Conservation (phyloP, 2,797 vertebrate genomes). For the Brachyalestes nurse region DNA sequence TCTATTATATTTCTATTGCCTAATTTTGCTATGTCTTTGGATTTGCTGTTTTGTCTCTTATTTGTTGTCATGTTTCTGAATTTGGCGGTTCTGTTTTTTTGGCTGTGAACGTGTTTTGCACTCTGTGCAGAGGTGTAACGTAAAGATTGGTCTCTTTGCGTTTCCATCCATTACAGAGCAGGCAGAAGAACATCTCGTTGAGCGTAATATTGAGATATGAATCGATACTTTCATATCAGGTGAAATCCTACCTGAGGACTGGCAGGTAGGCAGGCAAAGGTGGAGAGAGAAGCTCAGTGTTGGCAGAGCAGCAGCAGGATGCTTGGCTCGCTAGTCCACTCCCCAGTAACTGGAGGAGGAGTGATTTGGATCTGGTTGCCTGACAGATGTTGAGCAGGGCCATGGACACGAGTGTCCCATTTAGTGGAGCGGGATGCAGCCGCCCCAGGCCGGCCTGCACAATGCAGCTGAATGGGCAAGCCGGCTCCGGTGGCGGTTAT, state of each 20-base stretch:
- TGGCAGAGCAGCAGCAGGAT: not conserved
- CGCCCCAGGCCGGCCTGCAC: constrained; percentile 50
- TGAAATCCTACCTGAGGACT: constrained; percentile 23
- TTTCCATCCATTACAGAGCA: not conserved
- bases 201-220: constrained; percentile 5
- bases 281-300: not conserved
- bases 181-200: not conserved
- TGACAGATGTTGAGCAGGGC: constrained; percentile 74
- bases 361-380: constrained; percentile 68
- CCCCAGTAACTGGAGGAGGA: constrained; percentile 49
- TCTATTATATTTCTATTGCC: too few species aligned
- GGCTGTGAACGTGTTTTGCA: not conserved
- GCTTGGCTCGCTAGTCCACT: not conserved
- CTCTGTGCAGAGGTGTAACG: not conserved
- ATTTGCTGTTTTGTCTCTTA: not conserved
- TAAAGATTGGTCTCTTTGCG: not conserved
- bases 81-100: not conserved
- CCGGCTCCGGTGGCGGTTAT: constrained; percentile 63
- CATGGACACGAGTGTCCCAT: constrained; percentile 53
- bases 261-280: not conserved
- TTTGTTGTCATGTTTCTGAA: not conserved
- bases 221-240: constrained; percentile 19
- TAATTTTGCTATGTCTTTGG: too few species aligned
- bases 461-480: constrained; percentile 47
- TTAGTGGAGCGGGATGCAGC: constrained; percentile 58